Conservation (phyloP, 2,797 vertebrate genomes). For the Ibycter americanus region DNA sequence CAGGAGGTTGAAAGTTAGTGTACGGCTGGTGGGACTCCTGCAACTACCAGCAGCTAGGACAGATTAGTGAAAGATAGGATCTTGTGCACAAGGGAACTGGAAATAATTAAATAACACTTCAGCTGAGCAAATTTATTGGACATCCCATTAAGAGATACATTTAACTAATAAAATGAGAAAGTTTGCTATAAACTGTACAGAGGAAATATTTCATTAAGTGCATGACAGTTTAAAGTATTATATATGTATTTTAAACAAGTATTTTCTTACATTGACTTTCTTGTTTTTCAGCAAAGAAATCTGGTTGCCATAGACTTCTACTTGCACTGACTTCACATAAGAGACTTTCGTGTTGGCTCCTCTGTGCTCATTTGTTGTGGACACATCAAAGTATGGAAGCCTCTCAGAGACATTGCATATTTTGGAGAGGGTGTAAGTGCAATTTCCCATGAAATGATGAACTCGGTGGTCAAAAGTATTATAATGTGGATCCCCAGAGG, state of each 20-base stretch:
- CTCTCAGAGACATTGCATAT: constrained; percentile 74
- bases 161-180: not conserved
- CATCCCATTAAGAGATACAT: not conserved
- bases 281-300: constrained; percentile 83
- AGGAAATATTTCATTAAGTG: not conserved
- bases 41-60: not conserved
- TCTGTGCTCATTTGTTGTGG: constrained; percentile 86
- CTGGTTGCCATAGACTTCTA: constrained; percentile 71
- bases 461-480: constrained; percentile 82
- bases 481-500: constrained; percentile 91
- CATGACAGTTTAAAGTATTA: not conserved
- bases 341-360: constrained; percentile 83
- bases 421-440: constrained; percentile 86
- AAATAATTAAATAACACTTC: not conserved
- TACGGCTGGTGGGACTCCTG: not conserved
- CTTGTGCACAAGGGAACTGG: not conserved
- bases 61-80: not conserved
- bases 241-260: not conserved
- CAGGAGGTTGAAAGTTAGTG: not conserved
- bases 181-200: not conserved
- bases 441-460: constrained; percentile 89
- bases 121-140: not conserved
- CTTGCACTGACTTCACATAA: constrained; percentile 83
- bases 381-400: constrained; percentile 82
- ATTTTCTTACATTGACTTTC: constrained; percentile 80